Evolutionary conservation across 1,140 invertebrate species (phyloP).

Genomic region (Penaeus chinensis): DNA sequence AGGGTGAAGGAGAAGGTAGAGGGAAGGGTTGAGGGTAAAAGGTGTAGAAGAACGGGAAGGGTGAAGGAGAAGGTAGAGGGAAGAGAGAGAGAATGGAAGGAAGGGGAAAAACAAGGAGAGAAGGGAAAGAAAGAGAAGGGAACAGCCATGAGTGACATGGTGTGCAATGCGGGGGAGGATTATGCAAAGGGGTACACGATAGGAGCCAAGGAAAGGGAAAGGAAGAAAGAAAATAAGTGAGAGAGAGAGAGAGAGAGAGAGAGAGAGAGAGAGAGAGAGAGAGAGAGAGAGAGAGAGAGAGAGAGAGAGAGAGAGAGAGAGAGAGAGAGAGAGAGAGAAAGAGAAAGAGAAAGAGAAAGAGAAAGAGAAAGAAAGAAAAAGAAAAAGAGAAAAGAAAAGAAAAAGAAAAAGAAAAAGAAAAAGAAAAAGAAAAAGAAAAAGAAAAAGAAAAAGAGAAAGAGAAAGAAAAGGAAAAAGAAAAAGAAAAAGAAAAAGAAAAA

Average conservation of each 20-base stretch:
- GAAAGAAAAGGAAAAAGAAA: neutral
- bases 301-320: neutral
- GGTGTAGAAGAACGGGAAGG: too few species aligned
- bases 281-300: neutral
- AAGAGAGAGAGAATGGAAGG: neutral
- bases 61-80: neutral
- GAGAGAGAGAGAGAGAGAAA: neutral
- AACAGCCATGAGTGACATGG: too few species aligned
- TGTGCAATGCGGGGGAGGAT: too few species aligned
- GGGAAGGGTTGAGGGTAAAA: too few species aligned
- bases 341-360: neutral
- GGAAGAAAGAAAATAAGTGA: neutral
- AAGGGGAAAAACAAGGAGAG: neutral
- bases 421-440: too few species aligned
- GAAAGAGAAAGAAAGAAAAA: neutral
- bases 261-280: constrained; percentile 9
- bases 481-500: neutral
- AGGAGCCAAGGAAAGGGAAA: too few species aligned
- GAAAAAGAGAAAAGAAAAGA: neutral
- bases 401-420: too few species aligned
- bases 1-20: too few species aligned
- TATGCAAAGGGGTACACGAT: neutral
- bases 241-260: neutral
- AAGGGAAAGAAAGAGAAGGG: neutral
- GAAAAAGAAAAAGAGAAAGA: too few species aligned